Evolutionary conservation across 2,113 vertebrate genomes (phyloP).

Genomic region (Crocuta crocuta): DNA sequence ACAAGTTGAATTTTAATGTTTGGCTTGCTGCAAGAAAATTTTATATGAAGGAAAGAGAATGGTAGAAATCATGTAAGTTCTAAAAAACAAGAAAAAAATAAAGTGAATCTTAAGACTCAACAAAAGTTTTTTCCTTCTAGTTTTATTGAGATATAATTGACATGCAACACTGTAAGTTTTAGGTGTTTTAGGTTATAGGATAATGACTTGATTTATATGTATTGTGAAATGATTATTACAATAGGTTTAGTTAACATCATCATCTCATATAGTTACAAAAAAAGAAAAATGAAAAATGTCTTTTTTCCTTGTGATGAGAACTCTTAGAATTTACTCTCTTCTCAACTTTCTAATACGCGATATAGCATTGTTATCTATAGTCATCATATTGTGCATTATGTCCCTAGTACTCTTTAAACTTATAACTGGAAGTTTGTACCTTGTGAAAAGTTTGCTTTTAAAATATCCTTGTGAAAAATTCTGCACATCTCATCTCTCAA

Average conservation of each 20-base stretch:
- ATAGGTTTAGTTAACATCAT: not conserved
- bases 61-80: not conserved
- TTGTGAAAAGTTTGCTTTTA: constrained; percentile 16
- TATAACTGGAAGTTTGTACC: not conserved
- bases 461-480: not conserved
- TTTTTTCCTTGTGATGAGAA: not conserved
- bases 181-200: not conserved
- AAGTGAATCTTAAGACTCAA: not conserved
- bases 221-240: not conserved
- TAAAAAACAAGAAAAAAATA: not conserved
- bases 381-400: not conserved
- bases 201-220: not conserved
- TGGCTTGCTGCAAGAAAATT: not conserved
- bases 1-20: constrained; percentile 13
- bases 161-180: not conserved
- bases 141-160: not conserved
- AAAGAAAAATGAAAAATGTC: not conserved
- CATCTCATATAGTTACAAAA: not conserved
- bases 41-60: not conserved
- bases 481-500: not conserved
- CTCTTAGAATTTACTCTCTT: not conserved
- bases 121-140: not conserved
- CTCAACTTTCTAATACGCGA: not conserved
- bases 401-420: not conserved
- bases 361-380: not conserved